A percentile compares a stretch with the other conserved stretches of the same genome.
Conservation (phyloP, 2,888 invertebrate genomes). For the Phyto melanocephala region DNA sequence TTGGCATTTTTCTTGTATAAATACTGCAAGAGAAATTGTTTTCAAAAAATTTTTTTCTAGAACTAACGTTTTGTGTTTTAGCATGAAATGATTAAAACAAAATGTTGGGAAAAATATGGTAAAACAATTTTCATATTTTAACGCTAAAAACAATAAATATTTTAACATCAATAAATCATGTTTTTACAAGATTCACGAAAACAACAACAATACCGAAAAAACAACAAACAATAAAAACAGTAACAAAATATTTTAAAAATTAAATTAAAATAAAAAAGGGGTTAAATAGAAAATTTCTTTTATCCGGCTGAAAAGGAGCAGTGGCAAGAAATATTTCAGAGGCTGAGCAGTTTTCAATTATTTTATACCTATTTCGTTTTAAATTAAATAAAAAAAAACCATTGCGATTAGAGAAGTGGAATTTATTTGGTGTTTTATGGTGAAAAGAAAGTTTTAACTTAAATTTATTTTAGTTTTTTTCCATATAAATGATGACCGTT, state of each 20-base stretch:
- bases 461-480: neutral
- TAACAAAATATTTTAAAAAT: slow-evolving; percentile 47
- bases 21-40: slow-evolving; percentile 3
- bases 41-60: slow-evolving; percentile 26
- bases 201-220: slow-evolving; percentile 18
- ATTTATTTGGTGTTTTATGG: neutral
- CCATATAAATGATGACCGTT: neutral
- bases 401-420: neutral
- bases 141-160: slow-evolving; percentile 75
- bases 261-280: slow-evolving; percentile 50
- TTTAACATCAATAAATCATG: slow-evolving; percentile 77
- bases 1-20: slow-evolving; percentile 24
- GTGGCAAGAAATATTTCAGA: neutral
- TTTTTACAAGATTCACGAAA: slow-evolving; percentile 65
- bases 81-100: slow-evolving; percentile 28
- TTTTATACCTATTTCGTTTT: too few species aligned
- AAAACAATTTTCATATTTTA: slow-evolving; percentile 65
- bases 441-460: neutral
- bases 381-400: neutral
- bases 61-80: neutral
- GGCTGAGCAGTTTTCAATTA: neutral
- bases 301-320: neutral
- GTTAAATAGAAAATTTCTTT: slow-evolving; percentile 32
- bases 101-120: slow-evolving; percentile 26
- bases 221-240: slow-evolving; percentile 1